These are phyloP conservation scores for Alentia gelatinosa DNA, from an alignment of 2,888 invertebrate species.

Conservation along the genomic window DNA sequence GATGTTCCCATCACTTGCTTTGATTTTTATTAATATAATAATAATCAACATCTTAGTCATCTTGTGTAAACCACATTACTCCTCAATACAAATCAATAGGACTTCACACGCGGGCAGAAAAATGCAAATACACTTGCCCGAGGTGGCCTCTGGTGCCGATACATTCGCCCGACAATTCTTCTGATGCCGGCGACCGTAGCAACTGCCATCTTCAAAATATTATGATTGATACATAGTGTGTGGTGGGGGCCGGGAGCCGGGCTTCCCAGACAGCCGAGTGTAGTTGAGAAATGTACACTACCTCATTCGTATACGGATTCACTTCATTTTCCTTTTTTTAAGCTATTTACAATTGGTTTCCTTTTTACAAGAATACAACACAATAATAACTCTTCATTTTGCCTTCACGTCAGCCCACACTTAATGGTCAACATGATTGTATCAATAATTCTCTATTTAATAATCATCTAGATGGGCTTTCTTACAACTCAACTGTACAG, in stretches of 20 bases:
- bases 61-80: constrained; percentile 7
- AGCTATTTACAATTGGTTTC: constrained; percentile 51
- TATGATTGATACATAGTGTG: constrained; percentile 2
- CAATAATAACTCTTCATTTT: constrained; percentile 51
- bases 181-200: neutral
- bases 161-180: neutral
- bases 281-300: constrained; percentile 36
- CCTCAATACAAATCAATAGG: constrained; percentile 27
- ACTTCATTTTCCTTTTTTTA: neutral
- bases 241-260: neutral
- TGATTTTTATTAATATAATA: constrained; percentile 31
- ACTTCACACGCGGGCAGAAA: neutral
- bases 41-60: constrained; percentile 47
- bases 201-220: constrained; percentile 11
- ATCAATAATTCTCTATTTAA: constrained; percentile 48
- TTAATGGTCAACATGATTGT: constrained; percentile 44
- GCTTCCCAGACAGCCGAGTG: neutral
- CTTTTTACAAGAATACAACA: constrained; percentile 50
- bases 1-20: constrained; percentile 7
- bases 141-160: neutral
- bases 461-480: constrained; percentile 49
- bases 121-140: neutral
- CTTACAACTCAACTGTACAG: constrained; percentile 53
- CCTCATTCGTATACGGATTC: neutral
- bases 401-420: neutral